phyloP scores from a whole-genome alignment of 30 jellyfish, hydroid and myxozoan species.

The Cassiopea xamachana region DNA sequence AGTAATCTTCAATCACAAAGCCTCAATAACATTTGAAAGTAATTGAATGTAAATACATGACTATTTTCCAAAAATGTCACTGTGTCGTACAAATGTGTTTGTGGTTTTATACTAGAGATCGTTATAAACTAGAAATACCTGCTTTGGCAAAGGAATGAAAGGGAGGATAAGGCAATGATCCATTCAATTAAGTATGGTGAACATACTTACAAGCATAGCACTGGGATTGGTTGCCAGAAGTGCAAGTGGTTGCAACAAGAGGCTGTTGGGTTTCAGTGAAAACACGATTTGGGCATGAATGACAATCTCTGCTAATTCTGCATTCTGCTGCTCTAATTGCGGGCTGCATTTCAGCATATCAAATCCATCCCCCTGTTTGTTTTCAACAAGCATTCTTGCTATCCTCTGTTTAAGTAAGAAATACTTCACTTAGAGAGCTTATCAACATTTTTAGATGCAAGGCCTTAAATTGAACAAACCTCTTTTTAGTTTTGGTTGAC shows the following conservation, averaged over 20 bases:
- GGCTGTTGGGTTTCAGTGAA: neutral
- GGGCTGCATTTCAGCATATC: slow-evolving; percentile 2
- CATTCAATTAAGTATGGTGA: neutral
- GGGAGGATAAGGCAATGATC: neutral
- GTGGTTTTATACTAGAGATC: too few species aligned
- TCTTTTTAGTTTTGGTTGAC: too few species aligned
- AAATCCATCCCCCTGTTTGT: slow-evolving; percentile 29
- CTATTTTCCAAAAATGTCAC: too few species aligned
- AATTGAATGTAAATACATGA: too few species aligned
- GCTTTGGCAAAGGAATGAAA: too few species aligned
- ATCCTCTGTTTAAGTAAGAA: neutral
- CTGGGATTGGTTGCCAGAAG: slow-evolving; percentile 4
- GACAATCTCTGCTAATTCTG: slow-evolving; percentile 15
- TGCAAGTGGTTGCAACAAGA: slow-evolving; percentile 37
- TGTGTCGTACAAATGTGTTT: too few species aligned
- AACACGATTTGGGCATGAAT: slow-evolving; percentile 16
- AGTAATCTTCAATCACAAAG: too few species aligned
- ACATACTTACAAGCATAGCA: slow-evolving; percentile 23
- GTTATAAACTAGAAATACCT: too few species aligned
- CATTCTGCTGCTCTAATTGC: neutral
- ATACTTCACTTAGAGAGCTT: too few species aligned
- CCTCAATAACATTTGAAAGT: too few species aligned
- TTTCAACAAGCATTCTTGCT: neutral
- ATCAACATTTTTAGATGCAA: too few species aligned
- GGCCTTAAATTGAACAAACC: too few species aligned